Percentiles rank a stretch among this genome's conserved stretches.
Evolutionary conservation across 1,140 invertebrate species (phyloP).

Genomic region (Microplitis demolitor): DNA sequence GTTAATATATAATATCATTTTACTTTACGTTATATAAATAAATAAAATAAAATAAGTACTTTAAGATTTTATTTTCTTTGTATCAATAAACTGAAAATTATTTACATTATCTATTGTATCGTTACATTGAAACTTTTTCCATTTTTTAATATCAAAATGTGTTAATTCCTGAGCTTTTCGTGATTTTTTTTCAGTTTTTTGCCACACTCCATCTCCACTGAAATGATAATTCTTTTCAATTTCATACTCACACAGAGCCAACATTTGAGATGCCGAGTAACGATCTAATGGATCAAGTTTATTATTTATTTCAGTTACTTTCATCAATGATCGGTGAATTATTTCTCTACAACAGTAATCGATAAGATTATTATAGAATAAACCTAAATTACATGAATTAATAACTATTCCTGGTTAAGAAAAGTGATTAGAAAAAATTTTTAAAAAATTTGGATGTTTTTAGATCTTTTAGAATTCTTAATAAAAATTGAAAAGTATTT

Average conservation of each 20-base stretch:
- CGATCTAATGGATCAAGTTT: constrained; percentile 17
- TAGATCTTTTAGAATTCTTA: too few species aligned
- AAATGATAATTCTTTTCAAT: constrained; percentile 49
- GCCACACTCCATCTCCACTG: constrained; percentile 47
- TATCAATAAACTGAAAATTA: constrained; percentile 14
- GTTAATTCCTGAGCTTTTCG: not conserved
- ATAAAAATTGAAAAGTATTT: too few species aligned
- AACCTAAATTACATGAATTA: too few species aligned
- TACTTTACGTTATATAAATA: not conserved
- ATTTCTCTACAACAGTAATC: constrained; percentile 36
- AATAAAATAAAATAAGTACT: too few species aligned
- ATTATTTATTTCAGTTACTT: constrained; percentile 36
- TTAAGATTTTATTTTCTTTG: not conserved
- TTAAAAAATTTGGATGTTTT: too few species aligned
- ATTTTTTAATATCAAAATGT: too few species aligned
- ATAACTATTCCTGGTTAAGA: too few species aligned
- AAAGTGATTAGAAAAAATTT: too few species aligned
- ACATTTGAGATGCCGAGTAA: constrained; percentile 32
- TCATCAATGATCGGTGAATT: constrained; percentile 35
- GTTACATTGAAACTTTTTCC: not conserved
- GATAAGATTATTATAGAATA: too few species aligned
- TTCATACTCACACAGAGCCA: constrained; percentile 49
- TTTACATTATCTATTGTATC: constrained; percentile 3
- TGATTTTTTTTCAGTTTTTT: not conserved
- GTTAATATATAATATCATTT: too few species aligned